phyloP scores from a whole-genome alignment of 2,113 vertebrate genomes.

The Chinchilla lanigera region DNA sequence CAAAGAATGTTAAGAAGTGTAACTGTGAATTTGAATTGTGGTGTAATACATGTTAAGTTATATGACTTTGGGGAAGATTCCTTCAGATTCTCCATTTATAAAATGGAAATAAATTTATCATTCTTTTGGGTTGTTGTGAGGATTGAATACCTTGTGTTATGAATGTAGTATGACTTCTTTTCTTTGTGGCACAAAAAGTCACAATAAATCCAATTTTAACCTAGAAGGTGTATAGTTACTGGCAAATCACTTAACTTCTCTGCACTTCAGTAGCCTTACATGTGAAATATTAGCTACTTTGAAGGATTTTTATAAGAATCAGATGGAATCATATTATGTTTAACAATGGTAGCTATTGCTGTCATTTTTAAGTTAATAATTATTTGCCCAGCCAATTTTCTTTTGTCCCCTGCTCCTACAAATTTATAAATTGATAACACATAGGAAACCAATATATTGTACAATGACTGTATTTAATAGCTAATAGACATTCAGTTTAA shows the following conservation, averaged over 20 bases:
- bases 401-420: background rate
- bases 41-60: conserved; percentile 40
- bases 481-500: conserved; percentile 31
- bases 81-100: conserved; percentile 50
- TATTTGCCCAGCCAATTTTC: conserved; percentile 5
- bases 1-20: conserved; percentile 29
- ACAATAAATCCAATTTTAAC: background rate
- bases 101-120: conserved; percentile 36
- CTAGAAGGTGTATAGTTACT: background rate
- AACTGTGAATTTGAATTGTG: conserved; percentile 38
- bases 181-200: background rate
- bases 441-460: background rate
- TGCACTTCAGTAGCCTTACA: background rate
- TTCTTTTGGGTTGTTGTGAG: background rate
- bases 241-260: background rate
- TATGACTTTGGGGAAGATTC: conserved; percentile 11
- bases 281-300: background rate
- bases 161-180: background rate
- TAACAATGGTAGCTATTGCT: background rate
- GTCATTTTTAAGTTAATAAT: conserved; percentile 4
- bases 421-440: background rate
- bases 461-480: background rate
- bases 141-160: background rate
- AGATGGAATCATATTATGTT: background rate
- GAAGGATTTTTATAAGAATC: conserved; percentile 5